Conservation (phyloP, 2,797 vertebrate genomes). For the Gymnocypris eckloni region DNA sequence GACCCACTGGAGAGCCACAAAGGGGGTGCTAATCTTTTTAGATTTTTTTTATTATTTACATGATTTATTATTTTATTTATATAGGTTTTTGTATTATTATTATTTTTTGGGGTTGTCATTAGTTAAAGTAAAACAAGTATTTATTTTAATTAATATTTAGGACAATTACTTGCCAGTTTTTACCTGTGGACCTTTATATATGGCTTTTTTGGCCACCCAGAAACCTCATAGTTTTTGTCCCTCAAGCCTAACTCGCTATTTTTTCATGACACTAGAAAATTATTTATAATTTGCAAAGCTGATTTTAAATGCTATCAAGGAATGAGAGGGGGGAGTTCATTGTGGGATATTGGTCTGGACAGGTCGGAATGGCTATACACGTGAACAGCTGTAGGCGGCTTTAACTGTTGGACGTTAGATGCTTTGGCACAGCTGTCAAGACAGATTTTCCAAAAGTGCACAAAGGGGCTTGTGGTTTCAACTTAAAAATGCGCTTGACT, state of each 20-base stretch:
- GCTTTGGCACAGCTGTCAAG: constrained; percentile 63
- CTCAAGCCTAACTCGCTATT: neutral
- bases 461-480: constrained; percentile 58
- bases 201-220: neutral
- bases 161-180: no score
- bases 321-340: constrained; percentile 38
- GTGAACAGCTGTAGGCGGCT: constrained; percentile 55
- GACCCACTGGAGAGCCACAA: accelerated
- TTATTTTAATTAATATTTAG: no score
- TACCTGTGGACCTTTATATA: no score
- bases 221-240: neutral
- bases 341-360: constrained; percentile 34
- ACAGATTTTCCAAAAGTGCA: constrained; percentile 59
- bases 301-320: constrained; percentile 27
- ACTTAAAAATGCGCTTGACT: constrained; percentile 60
- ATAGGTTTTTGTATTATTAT: no score
- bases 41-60: no score
- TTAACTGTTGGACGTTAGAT: constrained; percentile 53
- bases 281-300: neutral
- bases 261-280: neutral
- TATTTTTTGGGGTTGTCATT: no score
- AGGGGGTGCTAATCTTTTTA: neutral
- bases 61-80: no score
- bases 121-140: no score
- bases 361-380: constrained; percentile 42